Conservation (phyloP, 2,888 invertebrate genomes). For the Parelbella ahira region DNA sequence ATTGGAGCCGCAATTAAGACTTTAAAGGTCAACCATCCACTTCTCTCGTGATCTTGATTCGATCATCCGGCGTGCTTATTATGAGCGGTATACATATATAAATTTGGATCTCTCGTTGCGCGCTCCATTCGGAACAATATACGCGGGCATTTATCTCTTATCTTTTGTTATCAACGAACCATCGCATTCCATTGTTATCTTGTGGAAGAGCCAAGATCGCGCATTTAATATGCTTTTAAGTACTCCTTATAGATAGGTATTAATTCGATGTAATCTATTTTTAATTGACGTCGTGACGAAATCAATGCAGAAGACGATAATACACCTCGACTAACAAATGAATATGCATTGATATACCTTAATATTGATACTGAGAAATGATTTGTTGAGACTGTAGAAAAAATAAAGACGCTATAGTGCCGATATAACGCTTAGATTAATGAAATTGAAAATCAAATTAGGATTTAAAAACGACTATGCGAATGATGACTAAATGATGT, state of each 20-base stretch:
- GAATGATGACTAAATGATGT: no score
- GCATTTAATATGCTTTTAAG: constrained; percentile 61
- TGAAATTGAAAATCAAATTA: constrained; percentile 3
- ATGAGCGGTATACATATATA: constrained; percentile 13
- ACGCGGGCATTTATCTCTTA: constrained; percentile 57
- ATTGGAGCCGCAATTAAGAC: neutral
- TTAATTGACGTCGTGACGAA: constrained; percentile 39
- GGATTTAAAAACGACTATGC: neutral
- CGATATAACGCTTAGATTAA: neutral
- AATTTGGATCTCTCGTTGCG: constrained; percentile 35
- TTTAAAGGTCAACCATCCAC: neutral
- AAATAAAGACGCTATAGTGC: neutral
- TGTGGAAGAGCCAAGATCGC: constrained; percentile 47
- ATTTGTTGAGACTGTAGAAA: neutral
- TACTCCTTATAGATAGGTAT: constrained; percentile 56
- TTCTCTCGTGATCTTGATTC: constrained; percentile 7
- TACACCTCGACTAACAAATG: neutral
- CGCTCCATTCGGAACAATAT: constrained; percentile 63
- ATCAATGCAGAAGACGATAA: constrained; percentile 6
- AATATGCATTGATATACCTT: no score
- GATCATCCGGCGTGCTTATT: constrained; percentile 8
- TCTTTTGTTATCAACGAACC: constrained; percentile 53
- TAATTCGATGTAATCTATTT: constrained; percentile 54
- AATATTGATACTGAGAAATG: constrained; percentile 7
- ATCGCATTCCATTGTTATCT: constrained; percentile 70